Base-by-base conservation (phyloP, 2,888 invertebrate species). In the Alloscopus bannaensis region DNA sequence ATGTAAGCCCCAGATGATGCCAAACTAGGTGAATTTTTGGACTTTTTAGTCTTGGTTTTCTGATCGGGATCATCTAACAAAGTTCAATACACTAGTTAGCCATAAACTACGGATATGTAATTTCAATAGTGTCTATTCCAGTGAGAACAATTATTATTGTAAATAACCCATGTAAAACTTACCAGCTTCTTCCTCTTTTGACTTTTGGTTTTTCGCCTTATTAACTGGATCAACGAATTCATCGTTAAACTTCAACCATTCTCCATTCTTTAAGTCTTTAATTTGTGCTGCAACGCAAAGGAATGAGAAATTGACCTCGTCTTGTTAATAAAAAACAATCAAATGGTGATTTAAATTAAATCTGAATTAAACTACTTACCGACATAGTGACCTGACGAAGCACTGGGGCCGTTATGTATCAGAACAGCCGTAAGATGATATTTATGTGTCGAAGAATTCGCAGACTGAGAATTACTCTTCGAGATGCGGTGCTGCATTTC, bases 211-310 rank as follows among this genome's bases (percentile, higher is more conserved):
- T 11, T 77, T 71, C 40, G 29, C 36, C 20, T 72, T 73, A 55
- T 28, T 45, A 36, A 80, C 59, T 16, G 66, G 59, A 69, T 89
- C 88, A 3, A 89, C 89, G 26, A 87, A 87, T 85, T 90, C 90
- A 85, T 93, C 93, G 86, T 92, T 92, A 86, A 92, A 93, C 85
- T 91, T 91, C 87, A 90, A 91, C 92, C 93, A 93, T 59, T 89
- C 89, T 20, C 90, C 90, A 20, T 89, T 88, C 13, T 88, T 87
- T 18, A 88, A 87, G 78, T 91, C 90, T 82, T 88, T 88, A 62
- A 91, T 90, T 84, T 91, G 89, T 64, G 91, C 91, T 88, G 72
- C 40, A 84, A 59, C 36, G n/a, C 22, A 76, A 66, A 52, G 31
- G 11, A 64, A 1, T 8, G 22, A 31, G 16, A 66, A 47, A 36